Evolutionary conservation across 2,888 invertebrate species (phyloP), one percentile per base, ranked within the genome.

Genomic region (Calliopum simillimum): DNA sequence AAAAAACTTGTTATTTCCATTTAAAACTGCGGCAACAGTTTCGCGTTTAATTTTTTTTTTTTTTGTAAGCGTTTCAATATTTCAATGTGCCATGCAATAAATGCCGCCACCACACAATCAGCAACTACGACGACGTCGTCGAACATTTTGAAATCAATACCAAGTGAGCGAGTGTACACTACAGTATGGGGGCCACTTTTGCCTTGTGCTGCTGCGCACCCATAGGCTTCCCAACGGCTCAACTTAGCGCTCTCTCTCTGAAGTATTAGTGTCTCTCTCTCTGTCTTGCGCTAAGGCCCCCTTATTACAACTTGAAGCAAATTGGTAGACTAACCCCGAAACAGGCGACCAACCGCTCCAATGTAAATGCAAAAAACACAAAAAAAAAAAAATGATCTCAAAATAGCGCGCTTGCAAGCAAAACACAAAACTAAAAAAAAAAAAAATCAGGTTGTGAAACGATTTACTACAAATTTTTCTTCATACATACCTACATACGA

Each of bases 1-100:
- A 65, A 55, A 64, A 65, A 77, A 77, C 77, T 77, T 71, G 77
- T 76, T 75, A 75, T 75, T 76, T 71, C 72, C 76, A 71, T 75
- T 74, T 74, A 73, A 64, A 62, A 56, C 56, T 16, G 5, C 68
- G 53, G 44, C 51, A 21, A 64, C 73, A 73, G 75, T 75, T 70
- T 72, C 70, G 68, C 74, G 59, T 68, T 74, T 68, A 72, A 70
- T 53, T 53, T 69, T 59, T 58, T 63, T 49, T 51, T 21, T 67
- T 46, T 47, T 25, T 68, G 61, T 71, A 33, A 33, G 64, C 47
- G 69, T 68, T 74, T 58, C 69, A 71, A 68, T 62, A 49, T 67
- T 19, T 56, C 55, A 21, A 23, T 23, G 55, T 23, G 23, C 59
- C 59, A 33, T 59, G 59, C 67, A 67, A 56, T 49, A 67, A 67